Conservation (phyloP, 2,113 vertebrate species). For the Manacus vitellinus region DNA sequence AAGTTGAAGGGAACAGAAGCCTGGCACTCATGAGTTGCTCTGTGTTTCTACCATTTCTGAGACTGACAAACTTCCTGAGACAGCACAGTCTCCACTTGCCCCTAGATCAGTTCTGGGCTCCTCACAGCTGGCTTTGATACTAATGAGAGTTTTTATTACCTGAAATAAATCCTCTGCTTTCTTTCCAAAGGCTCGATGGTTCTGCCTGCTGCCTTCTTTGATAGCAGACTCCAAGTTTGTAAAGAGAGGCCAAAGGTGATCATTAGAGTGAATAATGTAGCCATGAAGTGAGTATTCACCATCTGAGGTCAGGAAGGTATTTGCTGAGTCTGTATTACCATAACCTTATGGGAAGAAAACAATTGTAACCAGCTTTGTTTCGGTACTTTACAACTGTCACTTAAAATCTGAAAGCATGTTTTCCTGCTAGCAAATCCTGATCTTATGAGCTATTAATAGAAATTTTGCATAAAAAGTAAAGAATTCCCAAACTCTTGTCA, state of each 20-base stretch:
- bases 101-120: not conserved
- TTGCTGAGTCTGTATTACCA: constrained; percentile 76
- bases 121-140: not conserved
- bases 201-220: constrained; percentile 76
- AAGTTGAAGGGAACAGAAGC: not conserved
- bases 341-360: constrained; percentile 70
- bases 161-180: constrained; percentile 64
- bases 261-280: constrained; percentile 73
- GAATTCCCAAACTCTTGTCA: not conserved
- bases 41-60: not conserved
- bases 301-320: constrained; percentile 75
- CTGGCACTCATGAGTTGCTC: not conserved
- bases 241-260: constrained; percentile 81
- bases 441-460: not conserved
- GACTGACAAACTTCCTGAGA: not conserved
- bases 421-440: not conserved
- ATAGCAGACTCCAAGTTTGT: constrained; percentile 79
- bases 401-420: not conserved
- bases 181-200: constrained; percentile 62
- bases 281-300: constrained; percentile 76
- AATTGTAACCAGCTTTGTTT: not conserved
- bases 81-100: not conserved
- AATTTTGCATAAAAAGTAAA: not conserved
- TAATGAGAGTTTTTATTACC: constrained; percentile 52
- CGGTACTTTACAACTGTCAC: not conserved